These are phyloP conservation scores for Nicator chloris DNA, from an alignment of 2,113 vertebrate species.

Conservation along the genomic window DNA sequence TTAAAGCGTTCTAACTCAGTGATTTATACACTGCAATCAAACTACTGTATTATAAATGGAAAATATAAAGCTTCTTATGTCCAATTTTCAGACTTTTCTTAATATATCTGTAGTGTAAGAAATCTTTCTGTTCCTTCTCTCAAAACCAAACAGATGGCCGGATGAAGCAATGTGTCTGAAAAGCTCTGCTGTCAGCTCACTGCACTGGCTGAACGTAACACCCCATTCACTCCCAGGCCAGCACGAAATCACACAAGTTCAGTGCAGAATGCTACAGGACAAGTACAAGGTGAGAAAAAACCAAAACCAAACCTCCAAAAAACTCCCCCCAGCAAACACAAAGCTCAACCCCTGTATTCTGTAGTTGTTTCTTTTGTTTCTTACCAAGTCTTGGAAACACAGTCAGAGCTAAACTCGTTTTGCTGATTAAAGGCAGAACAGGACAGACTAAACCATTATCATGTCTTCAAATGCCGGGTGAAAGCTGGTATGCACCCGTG, in stretches of 20 bases:
- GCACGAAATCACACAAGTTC: slow-evolving; percentile 30
- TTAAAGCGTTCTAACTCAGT: slow-evolving; percentile 13
- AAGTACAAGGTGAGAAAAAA: background rate
- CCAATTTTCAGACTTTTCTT: slow-evolving; percentile 19
- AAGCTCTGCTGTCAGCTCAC: slow-evolving; percentile 48
- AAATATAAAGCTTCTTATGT: background rate
- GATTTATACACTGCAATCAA: slow-evolving; percentile 46
- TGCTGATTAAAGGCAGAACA: slow-evolving; percentile 66
- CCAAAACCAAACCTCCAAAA: background rate
- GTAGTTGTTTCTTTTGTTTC: background rate
- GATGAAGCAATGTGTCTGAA: slow-evolving; percentile 28
- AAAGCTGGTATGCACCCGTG: slow-evolving; percentile 60
- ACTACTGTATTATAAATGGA: slow-evolving; percentile 45
- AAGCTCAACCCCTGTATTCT: background rate
- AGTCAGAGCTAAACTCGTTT: slow-evolving; percentile 13
- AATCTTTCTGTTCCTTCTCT: slow-evolving; percentile 9
- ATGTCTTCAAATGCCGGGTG: slow-evolving; percentile 32
- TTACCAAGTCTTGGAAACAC: background rate
- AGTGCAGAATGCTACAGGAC: slow-evolving; percentile 12
- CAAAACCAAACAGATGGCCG: slow-evolving; percentile 63
- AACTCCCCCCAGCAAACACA: accelerated
- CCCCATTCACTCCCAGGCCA: slow-evolving; percentile 10
- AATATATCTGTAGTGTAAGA: background rate
- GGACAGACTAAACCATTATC: slow-evolving; percentile 69
- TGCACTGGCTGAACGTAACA: slow-evolving; percentile 26